These are phyloP conservation scores for Drosophila yooni DNA, from an alignment of 2,888 invertebrate genomes.

Conservation along the genomic window DNA sequence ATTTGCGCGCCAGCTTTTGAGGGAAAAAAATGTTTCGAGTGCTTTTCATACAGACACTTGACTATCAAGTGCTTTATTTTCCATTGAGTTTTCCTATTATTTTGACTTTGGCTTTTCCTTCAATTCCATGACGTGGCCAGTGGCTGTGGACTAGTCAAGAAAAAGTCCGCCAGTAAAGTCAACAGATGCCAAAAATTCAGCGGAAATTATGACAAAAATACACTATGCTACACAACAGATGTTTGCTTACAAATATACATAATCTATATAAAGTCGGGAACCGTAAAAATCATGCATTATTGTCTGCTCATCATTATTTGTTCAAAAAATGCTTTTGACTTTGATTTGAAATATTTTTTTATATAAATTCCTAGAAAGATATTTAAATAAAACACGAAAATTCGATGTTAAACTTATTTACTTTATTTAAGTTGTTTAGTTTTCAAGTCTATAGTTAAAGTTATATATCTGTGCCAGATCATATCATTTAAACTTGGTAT, in stretches of 20 bases:
- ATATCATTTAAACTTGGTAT: not conserved
- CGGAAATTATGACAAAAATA: conserved; percentile 15
- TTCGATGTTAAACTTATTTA: fast-evolving
- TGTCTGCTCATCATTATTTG: not conserved
- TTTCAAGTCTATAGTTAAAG: not conserved
- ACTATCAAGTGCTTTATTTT: conserved; percentile 75
- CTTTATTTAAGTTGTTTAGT: not conserved
- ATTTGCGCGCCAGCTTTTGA: conserved; percentile 74
- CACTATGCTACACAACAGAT: conserved; percentile 20
- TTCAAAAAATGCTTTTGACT: not conserved
- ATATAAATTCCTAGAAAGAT: not conserved
- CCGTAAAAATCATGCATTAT: not conserved
- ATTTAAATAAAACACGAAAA: not conserved
- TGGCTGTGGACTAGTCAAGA: conserved; percentile 43
- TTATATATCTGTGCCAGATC: not conserved
- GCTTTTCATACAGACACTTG: conserved; percentile 82
- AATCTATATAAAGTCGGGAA: not conserved
- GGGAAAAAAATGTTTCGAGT: conserved; percentile 70
- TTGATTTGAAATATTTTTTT: not conserved
- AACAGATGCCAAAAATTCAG: conserved; percentile 29
- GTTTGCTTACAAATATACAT: not conserved
- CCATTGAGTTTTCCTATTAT: conserved; percentile 13
- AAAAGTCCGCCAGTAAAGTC: conserved; percentile 22
- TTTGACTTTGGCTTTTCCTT: conserved; percentile 10
- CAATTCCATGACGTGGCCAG: conserved; percentile 44